Base-by-base conservation (phyloP, 2,113 vertebrate genomes). In the Leucosticte australis region DNA sequence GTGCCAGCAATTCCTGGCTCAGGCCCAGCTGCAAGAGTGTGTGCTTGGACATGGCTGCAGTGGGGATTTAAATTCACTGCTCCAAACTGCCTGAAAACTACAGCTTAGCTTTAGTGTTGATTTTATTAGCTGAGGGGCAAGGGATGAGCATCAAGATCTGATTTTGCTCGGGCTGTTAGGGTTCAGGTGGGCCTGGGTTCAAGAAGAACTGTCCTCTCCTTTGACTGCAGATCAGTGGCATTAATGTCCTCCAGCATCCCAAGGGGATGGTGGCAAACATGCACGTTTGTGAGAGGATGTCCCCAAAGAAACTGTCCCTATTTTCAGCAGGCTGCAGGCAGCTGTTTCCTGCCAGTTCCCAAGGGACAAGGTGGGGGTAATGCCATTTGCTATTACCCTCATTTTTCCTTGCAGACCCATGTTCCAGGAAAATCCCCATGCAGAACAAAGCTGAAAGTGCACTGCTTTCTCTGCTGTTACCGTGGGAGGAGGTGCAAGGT, bases 1-100 rank as follows among this genome's bases (percentile, higher is more conserved):
- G 33, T 82, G 53, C 49, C 69, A 17, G 17, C 19, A 15, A 56
- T 21, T 23, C 18, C 22, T 64, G 14, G 13, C 57, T 67, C 56
- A 78, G 71, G 18, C 39, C 35, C 46, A 56, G 27, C 21, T 80
- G 19, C 63, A 69, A 1, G 2, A 49, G 13, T 0, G 0, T 62
- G 8, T 49, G 17, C 19, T 52, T 87, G 44, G 44, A 39, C 2
- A 4, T 42, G 42, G 73, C 28, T 67, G 42, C 18, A 33, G 15
- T 11, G 39, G 8, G 10, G 60, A 35, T 31, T 82, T 75, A 41
- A 70, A 60, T 59, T 26, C 2, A 1, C 62, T 84, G 49, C 50
- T 44, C 28, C 26, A 71, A 71, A 60, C 24, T 23, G 5, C 55
- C 65, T 83, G 69, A 60, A 78, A 68, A n/a, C 24, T 75, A 6